phyloP scores from a whole-genome alignment of 2,888 invertebrate genomes.

The Pilophorus perplexus region DNA sequence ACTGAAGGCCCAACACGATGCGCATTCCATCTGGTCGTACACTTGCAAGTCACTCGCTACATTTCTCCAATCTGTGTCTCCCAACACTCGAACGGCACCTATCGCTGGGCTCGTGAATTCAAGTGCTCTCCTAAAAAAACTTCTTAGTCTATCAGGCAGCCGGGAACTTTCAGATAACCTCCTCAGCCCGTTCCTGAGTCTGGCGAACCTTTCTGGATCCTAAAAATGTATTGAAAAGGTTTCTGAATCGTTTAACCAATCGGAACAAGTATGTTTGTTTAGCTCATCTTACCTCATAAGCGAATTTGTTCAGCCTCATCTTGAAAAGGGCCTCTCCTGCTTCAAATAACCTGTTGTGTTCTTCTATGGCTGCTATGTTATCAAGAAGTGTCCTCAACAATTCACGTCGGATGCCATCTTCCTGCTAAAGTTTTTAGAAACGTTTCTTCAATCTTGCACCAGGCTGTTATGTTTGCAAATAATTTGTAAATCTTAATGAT shows the following conservation, averaged over 20 bases:
- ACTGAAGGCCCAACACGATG: constrained; percentile 36
- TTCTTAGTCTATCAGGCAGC: neutral
- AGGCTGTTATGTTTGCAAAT: too few relatives aligned
- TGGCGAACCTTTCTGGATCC: neutral
- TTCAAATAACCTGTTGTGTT: constrained; percentile 75
- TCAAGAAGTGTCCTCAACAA: neutral
- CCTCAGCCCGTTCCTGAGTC: constrained; percentile 7
- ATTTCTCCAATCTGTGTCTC: constrained; percentile 1
- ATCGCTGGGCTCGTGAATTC: neutral
- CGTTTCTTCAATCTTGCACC: too few relatives aligned
- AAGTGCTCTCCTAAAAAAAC: neutral
- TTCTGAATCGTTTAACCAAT: too few relatives aligned
- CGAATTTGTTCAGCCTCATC: constrained; percentile 75
- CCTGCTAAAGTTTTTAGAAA: too few relatives aligned
- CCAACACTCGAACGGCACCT: too few relatives aligned
- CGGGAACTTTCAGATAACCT: too few relatives aligned
- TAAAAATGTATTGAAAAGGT: neutral
- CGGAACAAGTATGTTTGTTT: too few relatives aligned
- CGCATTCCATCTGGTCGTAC: constrained; percentile 26
- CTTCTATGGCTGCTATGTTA: constrained; percentile 17
- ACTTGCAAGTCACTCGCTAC: neutral
- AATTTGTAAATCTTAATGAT: too few relatives aligned
- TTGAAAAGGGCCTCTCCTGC: constrained; percentile 65
- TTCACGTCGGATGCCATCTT: too few relatives aligned
- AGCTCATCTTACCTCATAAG: constrained; percentile 64